phyloP scores from a whole-genome alignment of 1,140 invertebrate genomes.

The Nephotettix cincticeps region DNA sequence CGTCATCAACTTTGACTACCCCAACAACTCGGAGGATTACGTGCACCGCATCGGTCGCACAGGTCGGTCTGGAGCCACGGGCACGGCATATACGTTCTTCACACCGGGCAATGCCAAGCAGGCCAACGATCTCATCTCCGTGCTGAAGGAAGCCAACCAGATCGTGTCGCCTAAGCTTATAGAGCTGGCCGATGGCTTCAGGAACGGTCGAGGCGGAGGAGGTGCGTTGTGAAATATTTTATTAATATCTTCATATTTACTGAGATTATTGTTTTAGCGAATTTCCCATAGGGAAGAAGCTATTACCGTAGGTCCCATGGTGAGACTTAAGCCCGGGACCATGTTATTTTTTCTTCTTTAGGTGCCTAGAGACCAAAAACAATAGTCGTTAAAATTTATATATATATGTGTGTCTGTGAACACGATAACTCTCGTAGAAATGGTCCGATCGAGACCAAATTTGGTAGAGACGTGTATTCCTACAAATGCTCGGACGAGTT shows the following conservation, averaged over 20 bases:
- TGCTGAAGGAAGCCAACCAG: slow-evolving; percentile 92
- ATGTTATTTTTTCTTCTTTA: too few relatives aligned
- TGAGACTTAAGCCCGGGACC: too few relatives aligned
- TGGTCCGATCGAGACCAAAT: too few relatives aligned
- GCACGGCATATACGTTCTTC: slow-evolving; percentile 98
- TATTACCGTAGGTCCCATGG: too few relatives aligned
- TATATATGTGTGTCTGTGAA: too few relatives aligned
- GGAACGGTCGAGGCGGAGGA: slow-evolving; percentile 18
- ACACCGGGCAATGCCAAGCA: slow-evolving; percentile 88
- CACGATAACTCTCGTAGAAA: too few relatives aligned
- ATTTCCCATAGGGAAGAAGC: too few relatives aligned
- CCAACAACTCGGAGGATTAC: slow-evolving; percentile 97
- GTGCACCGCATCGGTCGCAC: slow-evolving; percentile 98
- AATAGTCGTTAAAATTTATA: too few relatives aligned
- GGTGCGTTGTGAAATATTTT: not conserved
- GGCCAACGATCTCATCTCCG: slow-evolving; percentile 84
- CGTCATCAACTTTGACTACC: slow-evolving; percentile 99
- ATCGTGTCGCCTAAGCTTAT: slow-evolving; percentile 71
- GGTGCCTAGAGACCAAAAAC: too few relatives aligned
- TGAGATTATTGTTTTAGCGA: too few relatives aligned
- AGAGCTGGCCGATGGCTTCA: slow-evolving; percentile 55
- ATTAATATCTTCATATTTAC: not conserved
- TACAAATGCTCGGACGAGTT: too few relatives aligned
- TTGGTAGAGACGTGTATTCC: too few relatives aligned
- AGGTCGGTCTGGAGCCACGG: slow-evolving; percentile 87